A percentile compares a stretch with the other conserved stretches of the same genome.
Conservation (phyloP, 2,888 invertebrate genomes). For the Lasioglossum pauxillum region DNA sequence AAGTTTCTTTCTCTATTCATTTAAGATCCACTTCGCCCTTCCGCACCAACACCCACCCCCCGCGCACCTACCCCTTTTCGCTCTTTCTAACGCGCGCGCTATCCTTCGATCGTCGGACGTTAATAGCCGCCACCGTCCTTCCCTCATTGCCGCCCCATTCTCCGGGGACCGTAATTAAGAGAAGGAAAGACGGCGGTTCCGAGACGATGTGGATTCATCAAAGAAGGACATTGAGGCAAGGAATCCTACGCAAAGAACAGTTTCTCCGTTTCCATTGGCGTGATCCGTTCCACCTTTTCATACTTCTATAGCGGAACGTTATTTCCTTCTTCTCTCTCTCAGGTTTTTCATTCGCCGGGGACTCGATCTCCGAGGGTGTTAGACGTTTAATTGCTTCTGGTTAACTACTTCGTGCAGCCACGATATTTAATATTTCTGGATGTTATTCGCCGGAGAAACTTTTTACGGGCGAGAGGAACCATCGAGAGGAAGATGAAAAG, state of each 20-base stretch:
- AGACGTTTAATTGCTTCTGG: neutral
- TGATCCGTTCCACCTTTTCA: constrained; percentile 11
- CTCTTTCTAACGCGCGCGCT: constrained; percentile 45
- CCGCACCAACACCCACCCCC: neutral
- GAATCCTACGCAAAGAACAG: constrained; percentile 33
- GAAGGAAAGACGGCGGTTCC: constrained; percentile 58
- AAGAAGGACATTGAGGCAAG: constrained; percentile 45
- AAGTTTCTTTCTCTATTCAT: constrained; percentile 41
- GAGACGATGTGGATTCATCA: constrained; percentile 50
- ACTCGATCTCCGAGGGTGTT: neutral
- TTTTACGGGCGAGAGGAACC: neutral
- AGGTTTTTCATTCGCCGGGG: neutral
- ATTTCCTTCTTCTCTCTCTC: constrained; percentile 8
- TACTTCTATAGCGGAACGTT: neutral
- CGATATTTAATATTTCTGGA: neutral
- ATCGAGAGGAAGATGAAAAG: neutral
- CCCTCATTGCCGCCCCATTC: constrained; percentile 39
- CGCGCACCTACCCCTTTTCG: constrained; percentile 18
- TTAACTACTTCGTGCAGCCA: neutral
- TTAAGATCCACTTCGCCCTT: constrained; percentile 41
- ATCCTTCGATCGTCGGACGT: constrained; percentile 70
- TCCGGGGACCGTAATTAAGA: constrained; percentile 71
- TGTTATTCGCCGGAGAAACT: neutral
- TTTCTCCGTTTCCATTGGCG: constrained; percentile 32
- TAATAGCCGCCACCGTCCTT: constrained; percentile 68